Evolutionary conservation across 2,888 invertebrate genomes (phyloP).

Genomic region (Leuctra nigra): DNA sequence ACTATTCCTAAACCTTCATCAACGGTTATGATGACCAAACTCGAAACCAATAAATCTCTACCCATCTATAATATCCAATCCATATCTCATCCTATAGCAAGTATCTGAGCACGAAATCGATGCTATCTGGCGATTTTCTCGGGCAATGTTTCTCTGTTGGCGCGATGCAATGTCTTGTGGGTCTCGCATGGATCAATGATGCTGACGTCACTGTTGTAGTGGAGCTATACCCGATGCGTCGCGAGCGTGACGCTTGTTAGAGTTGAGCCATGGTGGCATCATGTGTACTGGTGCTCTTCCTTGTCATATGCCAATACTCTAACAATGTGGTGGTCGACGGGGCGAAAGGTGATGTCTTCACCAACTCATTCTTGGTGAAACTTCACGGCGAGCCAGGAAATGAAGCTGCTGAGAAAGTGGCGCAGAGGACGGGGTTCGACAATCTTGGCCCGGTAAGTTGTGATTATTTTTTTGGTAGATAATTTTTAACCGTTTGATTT

Average conservation of each 20-base stretch:
- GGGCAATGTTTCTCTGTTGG: neutral
- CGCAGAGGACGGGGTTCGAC: constrained; percentile 85
- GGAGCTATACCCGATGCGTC: neutral
- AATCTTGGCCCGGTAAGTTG: constrained; percentile 88
- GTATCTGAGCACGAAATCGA: too few species aligned
- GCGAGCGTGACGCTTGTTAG: constrained; percentile 7
- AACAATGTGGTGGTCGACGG: constrained; percentile 15
- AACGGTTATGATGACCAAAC: too few species aligned
- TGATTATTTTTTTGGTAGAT: constrained; percentile 32
- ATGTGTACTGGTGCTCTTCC: neutral
- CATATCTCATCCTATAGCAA: too few species aligned
- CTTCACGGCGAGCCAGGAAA: constrained; percentile 72
- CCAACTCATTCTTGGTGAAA: constrained; percentile 91
- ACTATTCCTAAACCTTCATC: too few species aligned
- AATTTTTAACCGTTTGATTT: too few species aligned
- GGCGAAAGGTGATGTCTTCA: constrained; percentile 65
- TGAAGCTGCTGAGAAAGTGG: constrained; percentile 72
- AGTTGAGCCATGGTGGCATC: constrained; percentile 17
- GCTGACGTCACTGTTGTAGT: neutral
- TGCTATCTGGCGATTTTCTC: too few species aligned
- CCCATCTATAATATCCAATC: too few species aligned
- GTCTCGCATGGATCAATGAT: constrained; percentile 5
- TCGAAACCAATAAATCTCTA: too few species aligned
- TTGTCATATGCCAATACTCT: neutral
- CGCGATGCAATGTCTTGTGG: neutral